A percentile compares a stretch with the other conserved stretches of the same genome.
These are phyloP conservation scores for Flabesymbios commensalis DNA, from an alignment of 2,888 invertebrate genomes.

Conservation along the genomic window DNA sequence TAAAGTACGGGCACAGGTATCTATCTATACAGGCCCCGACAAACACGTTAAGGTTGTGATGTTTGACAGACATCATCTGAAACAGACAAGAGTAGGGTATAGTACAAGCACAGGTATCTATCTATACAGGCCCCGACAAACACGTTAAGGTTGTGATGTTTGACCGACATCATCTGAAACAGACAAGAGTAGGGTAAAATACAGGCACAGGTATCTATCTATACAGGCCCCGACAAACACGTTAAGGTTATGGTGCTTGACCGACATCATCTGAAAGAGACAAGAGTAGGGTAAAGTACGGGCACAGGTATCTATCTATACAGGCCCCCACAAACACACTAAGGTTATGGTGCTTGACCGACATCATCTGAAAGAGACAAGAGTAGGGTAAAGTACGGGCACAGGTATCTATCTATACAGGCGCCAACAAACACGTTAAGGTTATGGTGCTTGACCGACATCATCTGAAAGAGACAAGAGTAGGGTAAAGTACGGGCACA, in stretches of 20 bases:
- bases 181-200: not conserved
- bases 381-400: not conserved
- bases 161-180: constrained; percentile 44
- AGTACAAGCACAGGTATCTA: not conserved
- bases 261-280: constrained; percentile 39
- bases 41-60: constrained; percentile 45
- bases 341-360: constrained; percentile 49
- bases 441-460: constrained; percentile 48
- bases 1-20: not conserved
- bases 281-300: not conserved
- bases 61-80: constrained; percentile 48
- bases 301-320: constrained; percentile 27
- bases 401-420: constrained; percentile 35
- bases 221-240: constrained; percentile 48
- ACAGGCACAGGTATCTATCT: constrained; percentile 12
- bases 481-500: not conserved
- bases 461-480: too few species aligned
- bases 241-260: constrained; percentile 49
- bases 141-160: constrained; percentile 45
- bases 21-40: constrained; percentile 46
- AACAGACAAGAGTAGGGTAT: not conserved
- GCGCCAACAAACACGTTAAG: constrained; percentile 46
- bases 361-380: constrained; percentile 37
- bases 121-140: constrained; percentile 50
- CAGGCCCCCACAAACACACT: constrained; percentile 49